Conservation (phyloP, 2,888 invertebrate species). For the Nemurella pictetii region DNA sequence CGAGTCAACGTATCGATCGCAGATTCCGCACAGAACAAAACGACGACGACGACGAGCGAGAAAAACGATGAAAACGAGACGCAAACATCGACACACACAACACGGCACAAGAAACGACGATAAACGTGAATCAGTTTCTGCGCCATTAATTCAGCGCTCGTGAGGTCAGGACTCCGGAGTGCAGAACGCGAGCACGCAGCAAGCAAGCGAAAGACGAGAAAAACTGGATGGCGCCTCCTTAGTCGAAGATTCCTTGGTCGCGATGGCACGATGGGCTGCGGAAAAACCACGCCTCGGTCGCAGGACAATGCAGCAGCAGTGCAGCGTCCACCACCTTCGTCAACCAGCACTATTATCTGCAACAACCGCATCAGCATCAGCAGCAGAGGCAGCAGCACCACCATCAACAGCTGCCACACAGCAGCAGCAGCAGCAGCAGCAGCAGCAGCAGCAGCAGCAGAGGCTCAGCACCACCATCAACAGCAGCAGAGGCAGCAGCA, state of each 20-base stretch:
- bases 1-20: not conserved
- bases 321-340: no score
- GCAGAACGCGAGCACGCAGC: not conserved
- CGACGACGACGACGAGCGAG: not conserved
- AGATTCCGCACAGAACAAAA: not conserved
- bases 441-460: no score
- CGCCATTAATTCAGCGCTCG: not conserved
- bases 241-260: not conserved
- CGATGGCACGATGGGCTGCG: not conserved
- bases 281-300: not conserved
- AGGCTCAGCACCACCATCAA: no score
- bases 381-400: no score
- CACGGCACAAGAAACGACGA: not conserved
- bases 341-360: no score
- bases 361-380: no score
- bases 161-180: not conserved
- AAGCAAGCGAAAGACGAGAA: not conserved
- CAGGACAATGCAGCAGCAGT: not conserved
- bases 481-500: no score
- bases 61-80: not conserved
- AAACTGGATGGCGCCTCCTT: not conserved
- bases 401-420: no score
- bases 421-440: no score
- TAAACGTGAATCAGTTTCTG: not conserved
- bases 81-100: not conserved